Evolutionary conservation across 1,140 invertebrate species (phyloP), one percentile per base, ranked within the genome.

Genomic region (Rhizoglyphus robini): DNA sequence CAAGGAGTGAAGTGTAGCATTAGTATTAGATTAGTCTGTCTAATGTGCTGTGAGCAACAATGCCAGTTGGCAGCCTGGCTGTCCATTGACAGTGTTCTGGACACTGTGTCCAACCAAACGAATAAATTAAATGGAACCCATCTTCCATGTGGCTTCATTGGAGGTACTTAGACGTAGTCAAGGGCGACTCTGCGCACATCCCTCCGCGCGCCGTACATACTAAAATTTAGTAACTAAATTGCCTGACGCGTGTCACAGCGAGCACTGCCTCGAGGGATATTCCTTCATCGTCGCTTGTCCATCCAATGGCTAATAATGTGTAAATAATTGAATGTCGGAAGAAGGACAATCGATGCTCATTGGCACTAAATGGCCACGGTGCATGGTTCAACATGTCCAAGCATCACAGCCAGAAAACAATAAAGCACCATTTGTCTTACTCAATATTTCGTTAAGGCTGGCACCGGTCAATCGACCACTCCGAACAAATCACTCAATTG

Each of bases 311-410:
- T n/a, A n/a, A n/a, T n/a, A n/a, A n/a, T n/a, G n/a, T n/a, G n/a
- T n/a, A n/a, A 54, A 54, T 54, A 54, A 54, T 54, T 54, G 51
- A 54, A 54, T 32, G 51, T 54, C 51, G 8, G 8, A 18, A 41
- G 23, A 11, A 20, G 8, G 15, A 54, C 51, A 54, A 54, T 54
- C 51, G 51, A 54, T 54, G 51, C 51, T 54, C 51, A 54, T 54
- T 20, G 51, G 51, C 20, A 5, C 51, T n/a, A n/a, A n/a, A n/a
- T n/a, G n/a, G n/a, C 23, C n/a, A n/a, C n/a, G n/a, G n/a, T n/a
- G n/a, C n/a, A n/a, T n/a, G n/a, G n/a, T n/a, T n/a, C n/a, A n/a
- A n/a, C n/a, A n/a, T n/a, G n/a, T n/a, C n/a, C n/a, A 15, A 23
- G 41, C 41, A 46, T 23, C 41, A 46, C 41, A 15, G n/a, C n/a